Percentiles rank a stretch among this genome's conserved stretches.
phyloP scores from a whole-genome alignment of 92 coral and sea anemone species.

The Porites cylindrica region DNA sequence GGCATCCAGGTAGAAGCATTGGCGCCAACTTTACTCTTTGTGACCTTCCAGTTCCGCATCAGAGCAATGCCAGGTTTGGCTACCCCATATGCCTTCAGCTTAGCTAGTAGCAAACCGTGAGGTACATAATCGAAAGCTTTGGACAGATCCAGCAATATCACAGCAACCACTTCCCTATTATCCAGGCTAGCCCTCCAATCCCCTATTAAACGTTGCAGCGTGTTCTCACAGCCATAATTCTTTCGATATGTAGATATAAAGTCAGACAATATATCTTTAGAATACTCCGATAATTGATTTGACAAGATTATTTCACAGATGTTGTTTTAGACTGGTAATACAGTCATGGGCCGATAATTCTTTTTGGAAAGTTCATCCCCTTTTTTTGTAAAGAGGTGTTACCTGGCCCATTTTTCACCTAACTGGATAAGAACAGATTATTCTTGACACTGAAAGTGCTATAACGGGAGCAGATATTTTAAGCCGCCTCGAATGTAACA shows the following conservation, averaged over 20 bases:
- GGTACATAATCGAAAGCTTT: conserved; percentile 5
- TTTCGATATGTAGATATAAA: not conserved
- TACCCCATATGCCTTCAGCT: conserved; percentile 11
- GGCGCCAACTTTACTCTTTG: not conserved
- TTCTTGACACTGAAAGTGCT: conserved; percentile 46
- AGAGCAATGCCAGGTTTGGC: not conserved
- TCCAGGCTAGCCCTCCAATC: conserved; percentile 2
- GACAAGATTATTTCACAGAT: conserved; percentile 17
- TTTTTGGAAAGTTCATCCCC: conserved; percentile 35
- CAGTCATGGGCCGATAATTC: conserved; percentile 1
- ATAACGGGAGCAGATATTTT: conserved; percentile 42
- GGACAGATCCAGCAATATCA: conserved; percentile 1
- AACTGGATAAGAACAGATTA: conserved; percentile 37
- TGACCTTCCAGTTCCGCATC: not conserved
- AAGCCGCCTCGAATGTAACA: conserved; percentile 27
- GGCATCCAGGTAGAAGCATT: not conserved
- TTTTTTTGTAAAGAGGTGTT: conserved; percentile 35
- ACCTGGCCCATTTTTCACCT: conserved; percentile 56
- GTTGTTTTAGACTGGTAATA: conserved; percentile 47
- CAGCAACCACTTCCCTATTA: not conserved
- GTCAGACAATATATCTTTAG: conserved; percentile 36
- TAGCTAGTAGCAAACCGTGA: conserved; percentile 1
- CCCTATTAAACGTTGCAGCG: conserved; percentile 26
- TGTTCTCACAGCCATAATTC: conserved; percentile 27
- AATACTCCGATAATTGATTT: conserved; percentile 19